Conservation (phyloP, 1,140 invertebrate species). For the Camponotus vicinus region DNA sequence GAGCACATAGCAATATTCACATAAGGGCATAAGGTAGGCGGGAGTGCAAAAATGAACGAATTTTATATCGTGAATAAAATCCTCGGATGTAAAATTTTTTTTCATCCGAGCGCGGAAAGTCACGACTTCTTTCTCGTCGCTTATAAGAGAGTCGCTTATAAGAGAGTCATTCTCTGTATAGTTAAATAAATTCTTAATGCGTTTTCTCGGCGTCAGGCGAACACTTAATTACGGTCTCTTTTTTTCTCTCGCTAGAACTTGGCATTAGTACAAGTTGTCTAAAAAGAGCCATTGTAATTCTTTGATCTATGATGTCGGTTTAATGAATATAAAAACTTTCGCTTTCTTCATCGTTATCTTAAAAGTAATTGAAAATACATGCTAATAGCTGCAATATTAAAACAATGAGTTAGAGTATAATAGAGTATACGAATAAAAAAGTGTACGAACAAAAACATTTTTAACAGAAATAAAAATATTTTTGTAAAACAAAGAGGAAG, state of each 20-base stretch:
- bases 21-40: slow-evolving; percentile 12
- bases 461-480: neutral
- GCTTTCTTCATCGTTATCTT: neutral
- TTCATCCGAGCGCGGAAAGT: neutral
- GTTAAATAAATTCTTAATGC: neutral
- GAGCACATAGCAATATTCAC: slow-evolving; percentile 45
- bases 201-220: neutral
- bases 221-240: slow-evolving; percentile 26
- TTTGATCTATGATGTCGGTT: slow-evolving; percentile 1
- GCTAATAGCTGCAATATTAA: neutral
- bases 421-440: neutral
- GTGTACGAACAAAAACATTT: neutral
- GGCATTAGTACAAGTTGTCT: neutral
- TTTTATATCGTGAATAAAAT: slow-evolving; percentile 31
- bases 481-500: neutral
- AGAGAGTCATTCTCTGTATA: neutral
- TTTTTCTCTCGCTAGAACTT: neutral
- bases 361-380: slow-evolving; percentile 11
- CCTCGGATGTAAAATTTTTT: slow-evolving; percentile 15
- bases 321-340: slow-evolving; percentile 25
- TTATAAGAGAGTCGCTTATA: neutral
- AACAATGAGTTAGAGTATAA: neutral
- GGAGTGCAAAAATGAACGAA: slow-evolving; percentile 1
- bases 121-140: neutral
- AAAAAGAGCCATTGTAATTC: neutral